Evolutionary conservation across 2,797 vertebrate species (phyloP).

Genomic region (Siniperca obscura): DNA sequence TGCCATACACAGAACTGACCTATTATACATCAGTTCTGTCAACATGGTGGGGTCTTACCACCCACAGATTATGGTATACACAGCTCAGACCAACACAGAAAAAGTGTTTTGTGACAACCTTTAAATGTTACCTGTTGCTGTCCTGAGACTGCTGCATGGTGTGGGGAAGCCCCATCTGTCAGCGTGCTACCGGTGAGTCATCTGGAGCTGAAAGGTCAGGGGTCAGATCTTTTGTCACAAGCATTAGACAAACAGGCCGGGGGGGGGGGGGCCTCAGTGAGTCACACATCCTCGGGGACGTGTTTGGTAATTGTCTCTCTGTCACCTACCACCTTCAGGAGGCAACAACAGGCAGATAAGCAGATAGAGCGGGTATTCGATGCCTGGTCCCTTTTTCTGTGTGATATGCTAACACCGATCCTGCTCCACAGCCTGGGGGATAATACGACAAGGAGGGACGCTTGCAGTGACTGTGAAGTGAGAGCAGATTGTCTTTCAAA

Average conservation of each 20-base stretch:
- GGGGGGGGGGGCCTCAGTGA: conserved; percentile 62
- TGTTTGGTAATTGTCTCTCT: conserved; percentile 75
- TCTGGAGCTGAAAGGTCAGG: conserved; percentile 73
- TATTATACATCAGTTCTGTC: conserved; percentile 35
- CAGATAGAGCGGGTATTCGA: conserved; percentile 53
- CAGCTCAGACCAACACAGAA: conserved; percentile 48
- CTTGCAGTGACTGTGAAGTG: conserved; percentile 54
- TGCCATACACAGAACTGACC: conserved; percentile 26
- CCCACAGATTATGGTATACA: conserved; percentile 29
- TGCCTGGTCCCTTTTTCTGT: conserved; percentile 50
- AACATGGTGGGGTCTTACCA: conserved; percentile 25
- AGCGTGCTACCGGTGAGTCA: conserved; percentile 71
- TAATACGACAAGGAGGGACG: conserved; percentile 31
- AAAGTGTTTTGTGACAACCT: conserved; percentile 67
- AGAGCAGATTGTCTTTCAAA: conserved; percentile 68
- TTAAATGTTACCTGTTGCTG: conserved; percentile 74
- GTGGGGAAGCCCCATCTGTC: conserved; percentile 70
- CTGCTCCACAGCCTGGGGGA: conserved; percentile 35
- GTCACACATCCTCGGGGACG: conserved; percentile 67
- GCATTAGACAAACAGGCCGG: conserved; percentile 77
- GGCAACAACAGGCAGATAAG: conserved; percentile 61
- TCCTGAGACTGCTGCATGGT: conserved; percentile 29
- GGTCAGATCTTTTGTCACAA: conserved; percentile 77
- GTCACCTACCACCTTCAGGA: conserved; percentile 72
- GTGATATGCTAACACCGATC: conserved; percentile 54